Conservation (phyloP, 1,140 invertebrate genomes). For the Drosophila willistoni region DNA sequence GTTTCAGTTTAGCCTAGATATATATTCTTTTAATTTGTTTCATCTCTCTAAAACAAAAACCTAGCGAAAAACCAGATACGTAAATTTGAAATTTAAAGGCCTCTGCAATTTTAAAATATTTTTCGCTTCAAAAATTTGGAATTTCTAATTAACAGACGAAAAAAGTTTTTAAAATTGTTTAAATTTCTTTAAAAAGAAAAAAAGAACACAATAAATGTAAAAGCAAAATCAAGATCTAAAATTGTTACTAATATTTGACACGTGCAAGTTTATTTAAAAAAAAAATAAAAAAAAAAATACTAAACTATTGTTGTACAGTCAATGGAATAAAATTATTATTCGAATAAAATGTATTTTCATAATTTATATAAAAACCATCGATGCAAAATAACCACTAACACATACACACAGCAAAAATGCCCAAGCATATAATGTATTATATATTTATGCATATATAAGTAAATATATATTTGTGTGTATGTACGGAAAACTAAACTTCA, state of each 20-base stretch:
- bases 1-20: conserved; percentile 41
- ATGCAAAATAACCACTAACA: conserved; percentile 46
- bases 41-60: conserved; percentile 1
- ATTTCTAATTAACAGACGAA: conserved; percentile 38
- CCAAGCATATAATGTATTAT: conserved; percentile 55
- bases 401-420: conserved; percentile 29
- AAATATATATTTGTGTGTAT: neutral
- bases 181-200: conserved; percentile 64
- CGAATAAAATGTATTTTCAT: conserved; percentile 80
- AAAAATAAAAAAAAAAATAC: conserved; percentile 40
- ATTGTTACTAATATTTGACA: conserved; percentile 66
- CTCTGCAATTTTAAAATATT: conserved; percentile 59
- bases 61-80: conserved; percentile 73
- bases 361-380: conserved; percentile 68
- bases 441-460: conserved; percentile 67
- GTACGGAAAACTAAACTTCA: conserved; percentile 52
- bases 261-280: conserved; percentile 68
- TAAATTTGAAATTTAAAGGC: conserved; percentile 73
- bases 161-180: conserved; percentile 55
- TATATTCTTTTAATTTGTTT: conserved; percentile 40
- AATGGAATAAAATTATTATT: conserved; percentile 67
- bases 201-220: conserved; percentile 31
- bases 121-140: conserved; percentile 50
- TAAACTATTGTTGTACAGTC: conserved; percentile 61
- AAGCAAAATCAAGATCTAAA: conserved; percentile 26